Evolutionary conservation across 2,888 invertebrate genomes (phyloP), one percentile per base, ranked within the genome.

Genomic region (Tiliacea aurago): DNA sequence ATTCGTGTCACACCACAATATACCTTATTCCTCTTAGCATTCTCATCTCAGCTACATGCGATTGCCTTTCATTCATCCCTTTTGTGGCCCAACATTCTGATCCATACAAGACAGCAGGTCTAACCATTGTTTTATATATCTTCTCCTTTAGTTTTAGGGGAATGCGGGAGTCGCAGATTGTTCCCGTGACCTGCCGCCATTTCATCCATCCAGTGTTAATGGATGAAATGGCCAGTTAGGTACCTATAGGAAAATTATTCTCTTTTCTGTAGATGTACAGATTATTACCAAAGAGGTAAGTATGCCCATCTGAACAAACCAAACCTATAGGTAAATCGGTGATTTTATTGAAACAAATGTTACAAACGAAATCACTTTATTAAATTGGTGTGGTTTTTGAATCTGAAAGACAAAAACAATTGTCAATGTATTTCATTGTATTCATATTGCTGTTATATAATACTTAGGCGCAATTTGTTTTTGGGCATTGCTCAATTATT

Each of bases 381-480:
- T 58, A 49, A 51, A 20, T 45, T 7, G 3, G 7, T 37, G 6
- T 59, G 10, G 23, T 58, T 51, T 37, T 2, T n/a, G 11, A 15
- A 70, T 51, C 6, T 18, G 23, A 4, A 43, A 23, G 9, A 15
- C 28, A 66, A 68, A 63, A 20, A 2, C 5, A 43, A 28, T n/a
- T 41, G 15, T 20, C 15, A 53, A 70, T 47, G 13, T 59, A 41
- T 47, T 51, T 47, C 28, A 47, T 15, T 53, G n/a, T 13, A 41
- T 18, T 3, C 18, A 43, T 33, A 28, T 62, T 76, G 80, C 80
- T 61, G 13, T 28, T 62, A 56, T 6, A 18, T 28, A 47, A 61
- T 53, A 33, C 5, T 6, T 18, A 76, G 80, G 75, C 53, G 80
- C 53, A 18, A 13, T 20, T 43, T 15, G n/a, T 69, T 51, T n/a